phyloP scores from a whole-genome alignment of 2,797 vertebrate genomes.

The Rhinoraja longicauda region DNA sequence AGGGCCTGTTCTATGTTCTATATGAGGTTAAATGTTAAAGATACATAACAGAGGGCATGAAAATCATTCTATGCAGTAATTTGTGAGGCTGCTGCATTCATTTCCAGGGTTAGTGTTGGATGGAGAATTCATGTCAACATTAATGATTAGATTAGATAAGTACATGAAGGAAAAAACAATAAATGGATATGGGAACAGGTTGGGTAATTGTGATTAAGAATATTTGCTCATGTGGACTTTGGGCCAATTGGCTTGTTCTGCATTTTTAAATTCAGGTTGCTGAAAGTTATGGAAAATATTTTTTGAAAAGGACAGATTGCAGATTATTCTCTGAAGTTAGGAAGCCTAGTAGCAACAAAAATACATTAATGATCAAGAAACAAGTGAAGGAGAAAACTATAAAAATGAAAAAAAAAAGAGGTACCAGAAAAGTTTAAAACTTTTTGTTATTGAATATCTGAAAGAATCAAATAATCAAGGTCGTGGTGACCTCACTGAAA shows the following conservation, averaged over 20 bases:
- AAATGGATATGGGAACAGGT: not conserved
- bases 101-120: not conserved
- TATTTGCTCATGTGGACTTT: not conserved
- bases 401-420: not conserved
- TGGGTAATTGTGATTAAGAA: not conserved
- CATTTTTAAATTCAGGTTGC: not conserved
- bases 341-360: not conserved
- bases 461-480: not conserved
- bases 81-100: not conserved
- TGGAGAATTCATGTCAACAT: not conserved
- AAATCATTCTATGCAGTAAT: not conserved
- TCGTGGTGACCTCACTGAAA: not conserved
- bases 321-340: too few species aligned
- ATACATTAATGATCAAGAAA: not conserved
- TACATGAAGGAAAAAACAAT: not conserved
- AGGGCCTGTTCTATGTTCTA: too few species aligned
- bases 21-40: not conserved
- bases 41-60: not conserved
- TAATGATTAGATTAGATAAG: slow-evolving; percentile 1
- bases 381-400: not conserved
- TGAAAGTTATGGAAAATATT: not conserved
- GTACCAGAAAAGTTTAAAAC: not conserved
- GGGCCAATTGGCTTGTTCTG: not conserved
- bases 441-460: not conserved
- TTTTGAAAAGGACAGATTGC: not conserved